Base-by-base conservation (phyloP, 2,888 invertebrate genomes). In the Aplocera efformata region DNA sequence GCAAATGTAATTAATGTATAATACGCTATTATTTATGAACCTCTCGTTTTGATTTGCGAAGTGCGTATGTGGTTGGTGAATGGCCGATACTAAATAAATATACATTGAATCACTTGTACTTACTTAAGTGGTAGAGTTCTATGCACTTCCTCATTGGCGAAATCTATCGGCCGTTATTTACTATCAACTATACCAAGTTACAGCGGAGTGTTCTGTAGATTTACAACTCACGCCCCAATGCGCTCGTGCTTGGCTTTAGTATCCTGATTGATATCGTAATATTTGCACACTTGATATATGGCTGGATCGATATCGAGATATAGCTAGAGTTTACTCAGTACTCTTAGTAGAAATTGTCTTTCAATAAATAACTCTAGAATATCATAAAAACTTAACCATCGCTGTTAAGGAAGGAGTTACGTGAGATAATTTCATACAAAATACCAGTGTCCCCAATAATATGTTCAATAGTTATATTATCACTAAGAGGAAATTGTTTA, bases 141-240 rank as follows among this genome's bases (percentile, higher is more conserved):
- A 22, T 58, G 65, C 55, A 53, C 55, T 64, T 63, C 52, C 59
- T 69, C 60, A 65, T 71, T 70, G 65, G 64, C 53, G 52, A 67
- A 66, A 61, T 62, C 58, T 65, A 69, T 67, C 55, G 40, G 9
- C 32, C 7, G 54, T 49, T 51, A 48, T 58, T 53, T 54, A 50
- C 44, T 43, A 50, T 48, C 44, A 48, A 56, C 50, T 42, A 17
- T 17, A 30, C 23, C 23, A 32, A 22, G 10, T 23, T 52, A 43
- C 48, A 49, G 54, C 39, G 55, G 57, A 63, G 56, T 55, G 58
- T 63, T 64, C 58, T 37, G 39, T 57, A 63, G 71, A 78, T 79
- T 75, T 72, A 74, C 71, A 70, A 73, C 67, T 73, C 74, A 76
- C 72, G 74, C 63, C 70, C 58, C 66, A 67, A 66, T 68, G 69